Base-by-base conservation (phyloP, 1,140 invertebrate genomes). In the Drosophila santomea region DNA sequence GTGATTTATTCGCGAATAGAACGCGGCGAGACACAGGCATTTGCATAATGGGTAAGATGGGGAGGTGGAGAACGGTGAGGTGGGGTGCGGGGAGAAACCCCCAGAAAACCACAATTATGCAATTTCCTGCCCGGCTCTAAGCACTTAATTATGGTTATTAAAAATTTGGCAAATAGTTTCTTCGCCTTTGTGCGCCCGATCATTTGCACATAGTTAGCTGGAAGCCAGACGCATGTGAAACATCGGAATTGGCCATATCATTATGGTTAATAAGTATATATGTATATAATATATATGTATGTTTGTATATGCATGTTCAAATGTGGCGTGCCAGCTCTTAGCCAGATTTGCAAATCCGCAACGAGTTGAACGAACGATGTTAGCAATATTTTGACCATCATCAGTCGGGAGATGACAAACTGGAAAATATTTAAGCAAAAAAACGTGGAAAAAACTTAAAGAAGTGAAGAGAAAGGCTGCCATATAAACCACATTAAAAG, bases 81-180 rank as follows among this genome's bases (percentile, higher is more conserved):
- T 17, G 17, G n/a, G 25, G 36, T 10, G 20, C 0, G 12, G 5
- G 45, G 14, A 5, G 20, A 25, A 3, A 25, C 23, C 25, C 25
- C 4, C 15, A 20, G 15, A 60, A 60, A 45, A 48, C 7, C 23
- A 41, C n/a, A 57, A 66, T 75, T 75, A 59, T 75, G 73, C 72
- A 75, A 75, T 74, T 74, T 57, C 47, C 71, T 66, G 32, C 15
- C 61, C 36, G 28, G 44, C 58, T 61, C 38, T 32, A 56, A 80
- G 32, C 77, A 63, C 45, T 61, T 84, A 84, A 84, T 84, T 76
- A 80, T 64, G 58, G 62, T 73, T 73, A 85, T 84, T 84, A 85
- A 80, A 66, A 74, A 60, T 78, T 85, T 77, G 78, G 73, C 62
- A 74, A 85, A 77, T 80, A 68, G 36, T 54, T 15, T 38, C 20